A percentile compares a stretch with the other conserved stretches of the same genome.
Conservation (phyloP, 2,113 vertebrate genomes). For the Mustela lutreola region DNA sequence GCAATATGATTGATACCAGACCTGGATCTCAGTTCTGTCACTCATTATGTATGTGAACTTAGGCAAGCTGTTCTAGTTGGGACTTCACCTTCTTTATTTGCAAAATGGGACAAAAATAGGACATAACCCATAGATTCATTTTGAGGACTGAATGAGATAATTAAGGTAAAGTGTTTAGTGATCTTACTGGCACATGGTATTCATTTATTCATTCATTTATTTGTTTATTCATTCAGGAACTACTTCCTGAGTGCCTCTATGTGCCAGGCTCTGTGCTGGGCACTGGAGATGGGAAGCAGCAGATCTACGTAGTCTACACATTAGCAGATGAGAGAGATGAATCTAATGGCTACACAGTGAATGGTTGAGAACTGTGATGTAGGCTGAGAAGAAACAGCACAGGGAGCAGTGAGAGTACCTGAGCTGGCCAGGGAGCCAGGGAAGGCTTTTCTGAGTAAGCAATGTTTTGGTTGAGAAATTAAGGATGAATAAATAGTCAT, state of each 20-base stretch:
- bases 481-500: neutral
- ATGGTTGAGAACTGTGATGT: neutral
- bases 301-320: neutral
- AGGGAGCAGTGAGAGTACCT: neutral
- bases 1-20: neutral
- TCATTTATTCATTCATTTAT: neutral
- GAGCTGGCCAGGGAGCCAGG: neutral
- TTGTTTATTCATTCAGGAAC: neutral
- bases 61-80: neutral
- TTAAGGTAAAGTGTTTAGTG: slow-evolving; percentile 11
- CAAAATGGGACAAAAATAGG: neutral
- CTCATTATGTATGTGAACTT: neutral
- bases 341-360: neutral
- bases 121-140: neutral
- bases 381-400: neutral
- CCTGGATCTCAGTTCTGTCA: neutral
- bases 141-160: neutral
- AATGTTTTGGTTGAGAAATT: neutral
- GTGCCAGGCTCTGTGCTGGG: neutral
- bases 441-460: neutral
- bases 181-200: neutral
- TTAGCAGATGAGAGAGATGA: neutral
- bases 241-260: neutral
- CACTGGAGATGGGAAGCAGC: neutral
- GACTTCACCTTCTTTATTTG: neutral